These are phyloP conservation scores for Pseudopodoces humilis DNA, from an alignment of 2,113 vertebrate species.

Conservation along the genomic window DNA sequence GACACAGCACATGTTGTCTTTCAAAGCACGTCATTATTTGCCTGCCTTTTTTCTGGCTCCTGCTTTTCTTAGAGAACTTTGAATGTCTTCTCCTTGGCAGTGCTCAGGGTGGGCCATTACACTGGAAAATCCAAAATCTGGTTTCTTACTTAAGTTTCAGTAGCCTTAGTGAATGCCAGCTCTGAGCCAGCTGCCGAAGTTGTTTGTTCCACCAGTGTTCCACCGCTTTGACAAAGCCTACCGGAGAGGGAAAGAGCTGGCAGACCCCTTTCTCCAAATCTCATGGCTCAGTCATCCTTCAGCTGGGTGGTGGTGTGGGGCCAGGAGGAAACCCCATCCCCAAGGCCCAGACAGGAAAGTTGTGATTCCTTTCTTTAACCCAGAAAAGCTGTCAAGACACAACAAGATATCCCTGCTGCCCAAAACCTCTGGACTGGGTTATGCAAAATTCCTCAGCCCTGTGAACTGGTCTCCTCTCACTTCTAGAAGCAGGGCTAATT, in stretches of 20 bases:
- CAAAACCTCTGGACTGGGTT: background rate
- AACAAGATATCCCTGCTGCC: background rate
- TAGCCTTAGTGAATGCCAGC: background rate
- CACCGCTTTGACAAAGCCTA: background rate
- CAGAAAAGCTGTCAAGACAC: background rate
- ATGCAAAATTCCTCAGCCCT: background rate
- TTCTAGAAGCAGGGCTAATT: background rate
- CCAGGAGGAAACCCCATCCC: background rate
- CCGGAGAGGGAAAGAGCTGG: background rate
- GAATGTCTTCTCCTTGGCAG: background rate
- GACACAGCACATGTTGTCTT: background rate
- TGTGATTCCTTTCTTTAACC: accelerated
- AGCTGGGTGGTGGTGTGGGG: background rate
- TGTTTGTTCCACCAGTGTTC: background rate
- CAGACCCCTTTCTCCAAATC: background rate
- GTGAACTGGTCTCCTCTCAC: background rate
- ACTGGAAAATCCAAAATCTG: background rate
- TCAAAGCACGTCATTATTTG: background rate
- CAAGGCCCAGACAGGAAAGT: background rate
- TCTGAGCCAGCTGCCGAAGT: background rate
- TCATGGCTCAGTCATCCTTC: background rate
- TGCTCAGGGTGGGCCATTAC: background rate
- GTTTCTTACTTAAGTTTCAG: conserved; percentile 15
- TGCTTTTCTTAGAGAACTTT: background rate
- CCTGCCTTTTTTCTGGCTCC: background rate